Evolutionary conservation across 2,888 invertebrate genomes (phyloP), one percentile per base, ranked within the genome.

Genomic region (Orthosia cruda): DNA sequence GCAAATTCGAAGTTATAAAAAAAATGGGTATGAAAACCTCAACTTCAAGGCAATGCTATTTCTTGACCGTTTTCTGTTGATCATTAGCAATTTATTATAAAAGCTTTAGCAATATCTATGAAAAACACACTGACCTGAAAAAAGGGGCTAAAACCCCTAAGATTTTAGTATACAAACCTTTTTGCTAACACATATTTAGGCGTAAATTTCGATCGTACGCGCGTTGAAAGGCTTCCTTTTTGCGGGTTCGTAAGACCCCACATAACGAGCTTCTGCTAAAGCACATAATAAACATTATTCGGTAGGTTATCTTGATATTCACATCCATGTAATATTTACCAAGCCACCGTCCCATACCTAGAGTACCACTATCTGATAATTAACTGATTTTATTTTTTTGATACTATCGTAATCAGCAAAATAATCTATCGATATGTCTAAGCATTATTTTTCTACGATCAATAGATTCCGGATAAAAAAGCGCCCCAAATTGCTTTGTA

Each of bases 141-240:
- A 77, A 64, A 52, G 54, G 63, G 74, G 57, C 3, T 52, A 67
- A 83, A 52, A 71, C 32, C 59, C 61, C n/a, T 83, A 76, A 74
- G 32, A 76, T 85, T 78, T 84, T 78, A 78, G 75, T 70, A 71
- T 18, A 66, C 65, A 77, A 72, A 74, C 86, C 74, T 77, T 83
- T 86, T 77, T 80, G 71, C 71, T 77, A 63, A 79, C 70, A 61
- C 68, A 26, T 73, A 69, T 71, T 83, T 66, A 50, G 54, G 49
- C 64, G 61, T 68, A 59, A 80, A 68, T 71, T 72, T 80, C 50
- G 69, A 85, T 85, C 84, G 67, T 59, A 26, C 32, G 52, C 52
- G 58, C 52, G 59, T 76, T 71, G 50, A 72, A 75, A 73, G 61
- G 65, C 59, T 80, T 71, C 66, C 71, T 79, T 65, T 65, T 65